Base-by-base conservation (phyloP, 2,113 vertebrate species). In the Gallinago undulata region DNA sequence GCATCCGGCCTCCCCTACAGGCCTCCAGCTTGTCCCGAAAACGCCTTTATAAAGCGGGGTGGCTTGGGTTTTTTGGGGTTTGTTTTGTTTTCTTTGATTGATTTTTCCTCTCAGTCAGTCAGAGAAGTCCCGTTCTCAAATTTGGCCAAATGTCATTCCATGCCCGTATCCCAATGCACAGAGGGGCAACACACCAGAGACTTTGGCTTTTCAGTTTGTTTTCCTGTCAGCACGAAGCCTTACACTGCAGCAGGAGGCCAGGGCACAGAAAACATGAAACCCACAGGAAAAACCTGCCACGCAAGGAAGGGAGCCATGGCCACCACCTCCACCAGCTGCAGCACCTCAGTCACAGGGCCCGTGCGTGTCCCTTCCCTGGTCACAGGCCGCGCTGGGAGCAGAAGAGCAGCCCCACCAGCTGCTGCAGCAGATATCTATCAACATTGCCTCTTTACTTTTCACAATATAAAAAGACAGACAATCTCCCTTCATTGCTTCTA, bases 311-410 rank as follows among this genome's bases (percentile, higher is more conserved):
- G 19, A 48, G 8, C 55, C 4, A 1, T 3, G 23, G 19, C 24
- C 33, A 4, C 5, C 53, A 18, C 16, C 25, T 9, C 35, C 48
- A 18, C 21, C 3, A 3, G 21, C 17, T 2, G 7, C 56, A 16
- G 39, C 72, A 23, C 27, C 25, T 27, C 19, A 2, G 16, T 13
- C 35, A 9, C 50, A 51, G 27, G 3, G 0, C 19, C 51, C 6
- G 0, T 0, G 13, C 1, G 0, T 1, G 13, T 31, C 56, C 56
- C 35, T 4, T 51, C 19, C 27, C 37, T 0, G 1, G 24, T 15
- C 25, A 1, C 60, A 15, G 27, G 27, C 14, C 28, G 5, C 0
- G 0, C 13, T 1, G 0, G 30, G 4, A 37, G 25, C 5, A 0
- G 27, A 23, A 19, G 23, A 55, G 39, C 5, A 1, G 55, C 41